Percentiles rank a stretch among this genome's conserved stretches.
Evolutionary conservation across 2,113 vertebrate genomes (phyloP).

Genomic region (Pholis gunnellus): DNA sequence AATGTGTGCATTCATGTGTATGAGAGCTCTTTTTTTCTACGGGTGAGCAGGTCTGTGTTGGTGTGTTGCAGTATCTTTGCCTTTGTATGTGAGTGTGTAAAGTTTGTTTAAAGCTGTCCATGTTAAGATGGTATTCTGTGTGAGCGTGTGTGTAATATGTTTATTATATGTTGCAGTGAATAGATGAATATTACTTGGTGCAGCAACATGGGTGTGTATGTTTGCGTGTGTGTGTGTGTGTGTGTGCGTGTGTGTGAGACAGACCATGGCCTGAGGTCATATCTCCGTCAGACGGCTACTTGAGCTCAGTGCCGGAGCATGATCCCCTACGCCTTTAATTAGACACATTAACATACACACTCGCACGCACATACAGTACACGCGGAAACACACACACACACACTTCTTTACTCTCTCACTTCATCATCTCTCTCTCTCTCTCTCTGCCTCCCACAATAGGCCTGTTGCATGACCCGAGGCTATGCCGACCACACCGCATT

Average conservation of each 20-base stretch:
- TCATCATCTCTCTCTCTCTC: slow-evolving; percentile 44
- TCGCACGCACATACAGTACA: slow-evolving; percentile 52
- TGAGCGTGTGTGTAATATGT: slow-evolving; percentile 25
- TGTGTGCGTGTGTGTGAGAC: slow-evolving; percentile 36
- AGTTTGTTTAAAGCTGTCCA: slow-evolving; percentile 6
- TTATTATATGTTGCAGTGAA: background rate
- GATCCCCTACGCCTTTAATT: slow-evolving; percentile 82
- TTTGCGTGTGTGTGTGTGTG: slow-evolving; percentile 33
- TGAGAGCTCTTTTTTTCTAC: background rate
- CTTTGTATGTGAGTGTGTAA: background rate
- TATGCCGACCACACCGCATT: slow-evolving; percentile 86
- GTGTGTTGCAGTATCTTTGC: background rate
- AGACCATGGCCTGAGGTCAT: slow-evolving; percentile 82
- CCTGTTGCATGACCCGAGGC: slow-evolving; percentile 86
- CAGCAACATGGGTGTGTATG: slow-evolving; percentile 21
- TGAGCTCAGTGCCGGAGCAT: slow-evolving; percentile 78
- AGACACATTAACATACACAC: slow-evolving; percentile 80
- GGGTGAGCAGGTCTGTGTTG: background rate
- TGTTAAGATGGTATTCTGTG: slow-evolving; percentile 6
- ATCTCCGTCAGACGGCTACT: slow-evolving; percentile 78
- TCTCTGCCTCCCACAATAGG: slow-evolving; percentile 82
- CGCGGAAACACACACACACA: slow-evolving; percentile 35
- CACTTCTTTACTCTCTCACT: slow-evolving; percentile 51
- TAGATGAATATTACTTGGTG: slow-evolving; percentile 39
- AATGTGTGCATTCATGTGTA: background rate